These are phyloP conservation scores for Mesorhabditis spiculigera DNA, from an alignment of 2,888 invertebrate genomes.

Conservation along the genomic window DNA sequence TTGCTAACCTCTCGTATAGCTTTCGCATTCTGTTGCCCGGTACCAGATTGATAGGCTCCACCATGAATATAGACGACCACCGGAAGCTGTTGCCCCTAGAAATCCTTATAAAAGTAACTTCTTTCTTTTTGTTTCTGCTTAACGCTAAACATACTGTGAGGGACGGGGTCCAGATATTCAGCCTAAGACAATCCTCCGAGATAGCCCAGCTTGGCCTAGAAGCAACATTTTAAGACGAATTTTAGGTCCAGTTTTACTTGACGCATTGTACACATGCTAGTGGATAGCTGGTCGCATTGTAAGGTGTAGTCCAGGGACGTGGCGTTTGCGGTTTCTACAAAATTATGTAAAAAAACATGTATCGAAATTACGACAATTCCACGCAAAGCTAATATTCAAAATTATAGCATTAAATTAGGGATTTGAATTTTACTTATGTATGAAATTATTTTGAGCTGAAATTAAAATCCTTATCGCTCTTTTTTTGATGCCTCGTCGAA, in stretches of 20 bases:
- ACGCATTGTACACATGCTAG: background rate
- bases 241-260: background rate
- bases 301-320: background rate
- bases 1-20: background rate
- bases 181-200: background rate
- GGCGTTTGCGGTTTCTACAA: background rate
- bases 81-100: background rate
- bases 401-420: too few relatives aligned
- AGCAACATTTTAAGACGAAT: background rate
- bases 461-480: too few relatives aligned
- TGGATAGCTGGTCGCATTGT: background rate
- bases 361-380: too few relatives aligned
- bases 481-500: too few relatives aligned
- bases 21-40: background rate
- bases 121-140: too few relatives aligned
- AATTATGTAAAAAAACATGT: background rate
- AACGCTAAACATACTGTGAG: background rate
- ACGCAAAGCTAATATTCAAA: too few relatives aligned
- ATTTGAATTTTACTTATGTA: too few relatives aligned
- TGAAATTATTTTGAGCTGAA: too few relatives aligned
- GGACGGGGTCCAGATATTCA: slow-evolving; percentile 1
- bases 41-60: background rate
- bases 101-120: background rate
- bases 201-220: background rate
- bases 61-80: slow-evolving; percentile 4